Conservation (phyloP, 2,797 vertebrate genomes). For the Enteromius treurensis region DNA sequence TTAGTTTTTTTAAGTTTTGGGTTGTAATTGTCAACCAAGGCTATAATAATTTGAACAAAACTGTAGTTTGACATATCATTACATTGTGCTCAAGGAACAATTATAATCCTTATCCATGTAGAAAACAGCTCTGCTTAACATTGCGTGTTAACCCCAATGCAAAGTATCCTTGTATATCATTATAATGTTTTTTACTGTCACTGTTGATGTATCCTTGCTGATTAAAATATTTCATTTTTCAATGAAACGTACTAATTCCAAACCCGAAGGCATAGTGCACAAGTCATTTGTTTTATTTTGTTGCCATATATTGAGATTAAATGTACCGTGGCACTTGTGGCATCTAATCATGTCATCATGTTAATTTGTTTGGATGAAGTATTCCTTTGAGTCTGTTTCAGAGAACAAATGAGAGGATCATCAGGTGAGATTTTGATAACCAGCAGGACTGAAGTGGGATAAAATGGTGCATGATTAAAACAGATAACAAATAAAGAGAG, state of each 20-base stretch:
- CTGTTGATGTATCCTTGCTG: background rate
- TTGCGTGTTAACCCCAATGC: background rate
- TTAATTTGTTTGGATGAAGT: background rate
- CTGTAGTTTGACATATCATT: background rate
- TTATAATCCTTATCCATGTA: background rate
- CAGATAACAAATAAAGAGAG: background rate
- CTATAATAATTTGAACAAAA: background rate
- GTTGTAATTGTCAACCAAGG: background rate
- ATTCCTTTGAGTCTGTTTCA: background rate
- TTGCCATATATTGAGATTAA: background rate
- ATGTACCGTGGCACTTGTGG: background rate
- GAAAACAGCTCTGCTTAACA: background rate
- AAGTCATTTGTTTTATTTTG: background rate
- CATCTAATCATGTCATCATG: background rate
- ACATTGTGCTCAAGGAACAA: background rate
- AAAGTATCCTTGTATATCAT: background rate
- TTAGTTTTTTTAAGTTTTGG: background rate
- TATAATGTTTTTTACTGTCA: background rate
- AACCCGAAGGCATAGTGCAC: background rate
- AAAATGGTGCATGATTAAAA: conserved; percentile 29
- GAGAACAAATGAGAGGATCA: conserved; percentile 32
- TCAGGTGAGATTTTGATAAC: background rate
- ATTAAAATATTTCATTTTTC: background rate
- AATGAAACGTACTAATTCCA: background rate
- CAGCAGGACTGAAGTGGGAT: conserved; percentile 14